Conservation (phyloP, 2,797 vertebrate species). For the Rhincodon typus region DNA sequence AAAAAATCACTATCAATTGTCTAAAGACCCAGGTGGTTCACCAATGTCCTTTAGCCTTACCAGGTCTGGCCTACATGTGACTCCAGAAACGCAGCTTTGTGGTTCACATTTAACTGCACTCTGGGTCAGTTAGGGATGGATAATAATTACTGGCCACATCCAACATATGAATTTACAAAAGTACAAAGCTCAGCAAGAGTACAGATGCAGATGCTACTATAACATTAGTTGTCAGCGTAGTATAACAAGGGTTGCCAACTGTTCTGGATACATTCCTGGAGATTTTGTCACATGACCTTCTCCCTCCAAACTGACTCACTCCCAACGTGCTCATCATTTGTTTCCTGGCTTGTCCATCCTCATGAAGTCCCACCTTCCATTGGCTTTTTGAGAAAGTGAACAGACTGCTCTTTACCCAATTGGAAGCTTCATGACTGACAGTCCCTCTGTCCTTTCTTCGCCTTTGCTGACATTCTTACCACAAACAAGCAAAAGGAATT, state of each 20-base stretch:
- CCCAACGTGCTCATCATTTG: not conserved
- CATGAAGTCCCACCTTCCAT: not conserved
- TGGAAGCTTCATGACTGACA: not conserved
- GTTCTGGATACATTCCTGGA: not conserved
- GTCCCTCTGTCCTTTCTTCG: not conserved
- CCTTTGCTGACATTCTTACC: not conserved
- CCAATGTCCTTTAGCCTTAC: no score
- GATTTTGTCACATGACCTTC: not conserved
- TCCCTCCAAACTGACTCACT: not conserved
- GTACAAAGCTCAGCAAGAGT: no score
- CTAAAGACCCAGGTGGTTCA: no score
- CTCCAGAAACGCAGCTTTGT: no score
- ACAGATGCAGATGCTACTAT: not conserved
- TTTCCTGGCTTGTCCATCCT: not conserved
- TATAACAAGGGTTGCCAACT: not conserved
- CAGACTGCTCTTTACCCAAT: not conserved
- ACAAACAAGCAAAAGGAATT: not conserved
- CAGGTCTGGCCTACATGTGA: no score
- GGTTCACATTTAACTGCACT: no score
- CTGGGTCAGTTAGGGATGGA: no score
- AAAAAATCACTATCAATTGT: no score
- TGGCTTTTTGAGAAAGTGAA: not conserved
- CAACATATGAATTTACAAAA: no score
- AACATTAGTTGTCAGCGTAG: not conserved
- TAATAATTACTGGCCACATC: no score